These are phyloP conservation scores for Setipinna tenuifilis DNA, from an alignment of 2,797 vertebrate species.

Conservation along the genomic window DNA sequence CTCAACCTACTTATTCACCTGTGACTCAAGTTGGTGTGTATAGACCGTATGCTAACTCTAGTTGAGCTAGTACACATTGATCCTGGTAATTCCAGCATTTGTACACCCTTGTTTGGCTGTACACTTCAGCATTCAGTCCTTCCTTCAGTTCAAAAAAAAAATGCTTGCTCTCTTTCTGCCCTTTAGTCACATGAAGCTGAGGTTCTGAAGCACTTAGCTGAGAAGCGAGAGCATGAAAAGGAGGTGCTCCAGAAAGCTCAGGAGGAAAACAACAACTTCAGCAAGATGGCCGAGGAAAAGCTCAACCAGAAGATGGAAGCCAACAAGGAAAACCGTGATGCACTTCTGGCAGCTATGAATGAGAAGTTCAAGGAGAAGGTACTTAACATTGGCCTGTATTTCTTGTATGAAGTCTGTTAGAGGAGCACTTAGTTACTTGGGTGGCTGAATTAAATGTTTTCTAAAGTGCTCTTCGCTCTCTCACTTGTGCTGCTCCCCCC, in stretches of 20 bases:
- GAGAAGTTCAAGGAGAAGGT: slow-evolving; percentile 97
- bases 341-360: slow-evolving; percentile 90
- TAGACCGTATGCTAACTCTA: no score
- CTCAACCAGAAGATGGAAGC: slow-evolving; percentile 96
- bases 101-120: background rate
- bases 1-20: no score
- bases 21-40: no score
- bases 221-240: slow-evolving; percentile 94
- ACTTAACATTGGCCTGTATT: rapidly evolving
- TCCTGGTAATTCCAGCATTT: no score
- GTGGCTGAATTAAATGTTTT: background rate
- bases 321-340: slow-evolving; percentile 93
- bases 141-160: background rate
- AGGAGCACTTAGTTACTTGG: background rate
- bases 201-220: slow-evolving; percentile 93
- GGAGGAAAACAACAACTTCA: slow-evolving; percentile 95
- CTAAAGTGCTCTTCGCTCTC: background rate
- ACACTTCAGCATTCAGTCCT: background rate
- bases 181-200: slow-evolving; percentile 89
- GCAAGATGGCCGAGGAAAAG: slow-evolving; percentile 96
- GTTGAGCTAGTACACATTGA: no score
- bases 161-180: background rate
- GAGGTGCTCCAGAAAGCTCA: slow-evolving; percentile 93
- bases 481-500: background rate
- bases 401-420: background rate